These are phyloP conservation scores for Cryptus viduatorius DNA, from an alignment of 2,888 invertebrate species.

Conservation along the genomic window DNA sequence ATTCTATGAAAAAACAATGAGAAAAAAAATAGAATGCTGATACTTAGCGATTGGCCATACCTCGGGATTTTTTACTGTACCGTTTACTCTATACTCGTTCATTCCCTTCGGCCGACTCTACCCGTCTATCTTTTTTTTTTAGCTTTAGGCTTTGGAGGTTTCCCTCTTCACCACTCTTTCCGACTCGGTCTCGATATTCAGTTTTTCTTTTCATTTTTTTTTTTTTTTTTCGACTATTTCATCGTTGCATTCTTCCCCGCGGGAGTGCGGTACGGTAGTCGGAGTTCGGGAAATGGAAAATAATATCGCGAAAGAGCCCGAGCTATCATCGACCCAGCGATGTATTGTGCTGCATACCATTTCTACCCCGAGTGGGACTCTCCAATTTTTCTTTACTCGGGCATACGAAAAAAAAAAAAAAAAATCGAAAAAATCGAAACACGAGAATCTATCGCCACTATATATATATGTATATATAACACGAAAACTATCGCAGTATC, in stretches of 20 bases:
- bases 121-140: conserved; percentile 20
- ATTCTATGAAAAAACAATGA: background rate
- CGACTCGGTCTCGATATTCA: conserved; percentile 14
- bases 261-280: conserved; percentile 5
- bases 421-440: background rate
- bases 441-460: background rate
- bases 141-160: conserved; percentile 20
- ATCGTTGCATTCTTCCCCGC: conserved; percentile 21
- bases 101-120: background rate
- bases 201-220: conserved; percentile 12
- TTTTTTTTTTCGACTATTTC: conserved; percentile 23
- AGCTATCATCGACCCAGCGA: conserved; percentile 2
- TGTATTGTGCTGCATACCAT: conserved; percentile 13
- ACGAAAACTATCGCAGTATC: background rate
- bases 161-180: conserved; percentile 13
- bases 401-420: background rate
- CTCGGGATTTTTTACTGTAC: background rate
- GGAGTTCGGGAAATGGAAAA: conserved; percentile 51
- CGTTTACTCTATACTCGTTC: background rate
- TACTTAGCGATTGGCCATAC: background rate
- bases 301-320: conserved; percentile 36
- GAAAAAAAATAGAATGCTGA: background rate
- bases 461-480: background rate
- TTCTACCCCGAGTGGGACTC: background rate
- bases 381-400: background rate